These are phyloP conservation scores for Magallana nippona DNA, from an alignment of 2,888 invertebrate genomes.

Conservation along the genomic window DNA sequence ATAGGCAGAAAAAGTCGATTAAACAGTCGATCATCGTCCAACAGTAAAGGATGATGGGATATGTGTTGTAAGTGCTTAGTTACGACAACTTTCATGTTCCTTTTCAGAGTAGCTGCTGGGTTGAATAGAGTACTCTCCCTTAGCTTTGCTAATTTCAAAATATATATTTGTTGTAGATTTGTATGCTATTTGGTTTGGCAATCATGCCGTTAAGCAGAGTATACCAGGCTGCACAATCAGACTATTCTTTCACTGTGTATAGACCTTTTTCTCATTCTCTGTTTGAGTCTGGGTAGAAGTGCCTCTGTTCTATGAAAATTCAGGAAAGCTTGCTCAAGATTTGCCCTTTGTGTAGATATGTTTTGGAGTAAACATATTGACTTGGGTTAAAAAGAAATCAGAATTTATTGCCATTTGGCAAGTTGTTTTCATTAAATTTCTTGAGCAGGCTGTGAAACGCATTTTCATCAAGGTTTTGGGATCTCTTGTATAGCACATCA, in stretches of 20 bases:
- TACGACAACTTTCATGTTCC: background rate
- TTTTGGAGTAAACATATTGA: background rate
- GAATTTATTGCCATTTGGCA: too few relatives aligned
- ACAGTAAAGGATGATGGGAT: slow-evolving; percentile 18
- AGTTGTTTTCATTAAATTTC: background rate
- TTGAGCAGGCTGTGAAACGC: slow-evolving; percentile 15
- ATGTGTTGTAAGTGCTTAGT: background rate
- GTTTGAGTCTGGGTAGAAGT: background rate
- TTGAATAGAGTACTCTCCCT: background rate
- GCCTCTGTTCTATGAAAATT: background rate
- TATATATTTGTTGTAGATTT: slow-evolving; percentile 3
- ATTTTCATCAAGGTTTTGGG: slow-evolving; percentile 14
- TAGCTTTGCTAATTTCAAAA: slow-evolving; percentile 3
- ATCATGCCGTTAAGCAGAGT: slow-evolving; percentile 1
- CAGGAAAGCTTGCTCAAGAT: slow-evolving; percentile 1
- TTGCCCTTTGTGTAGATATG: background rate
- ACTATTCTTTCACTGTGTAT: background rate
- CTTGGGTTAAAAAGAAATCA: background rate
- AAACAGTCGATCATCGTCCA: slow-evolving; percentile 18
- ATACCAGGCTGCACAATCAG: background rate
- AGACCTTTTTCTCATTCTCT: slow-evolving; percentile 4
- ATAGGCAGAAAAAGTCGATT: background rate
- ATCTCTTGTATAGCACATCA: slow-evolving; percentile 10
- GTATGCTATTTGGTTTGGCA: background rate
- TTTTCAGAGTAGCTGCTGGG: slow-evolving; percentile 25